Evolutionary conservation across 2,113 vertebrate species (phyloP), one percentile per base, ranked within the genome.

Genomic region (Calyptomena viridis): DNA sequence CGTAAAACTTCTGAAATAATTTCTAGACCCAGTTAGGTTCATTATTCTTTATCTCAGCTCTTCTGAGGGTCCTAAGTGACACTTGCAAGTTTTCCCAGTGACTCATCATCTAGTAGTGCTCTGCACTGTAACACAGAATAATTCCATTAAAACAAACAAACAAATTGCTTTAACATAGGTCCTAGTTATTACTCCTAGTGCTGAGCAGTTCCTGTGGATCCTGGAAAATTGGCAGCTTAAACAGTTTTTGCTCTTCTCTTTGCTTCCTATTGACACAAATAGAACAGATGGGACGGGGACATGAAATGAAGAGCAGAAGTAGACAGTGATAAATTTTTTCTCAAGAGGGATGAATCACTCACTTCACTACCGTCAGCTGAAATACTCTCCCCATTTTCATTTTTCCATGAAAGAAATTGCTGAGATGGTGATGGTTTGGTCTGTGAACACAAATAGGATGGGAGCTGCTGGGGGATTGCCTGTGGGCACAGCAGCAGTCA

Each of bases 271-370:
- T 91, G 94, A 94, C 88, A 93, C 69, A 91, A 35, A 73, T 62
- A 83, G 85, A 94, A 94, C 89, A 94, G 82, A 96, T 93, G 92
- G 95, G 78, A 94, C 87, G 82, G 94, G 74, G 83, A 80, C 58
- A 20, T 53, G 64, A 86, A 95, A 95, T 46, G 60, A 90, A 92
- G 92, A 94, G 75, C 84, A 95, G 90, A 89, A 95, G 87, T 33
- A 92, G 89, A 96, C 73, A 84, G 79, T 76, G 85, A 93, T 89
- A 75, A 68, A 12, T 92, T 88, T 90, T 95, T 85, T 75, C 92
- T 92, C 60, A 39, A 35, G 92, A 94, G 89, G 69, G 58, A 92
- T 96, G 86, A 96, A 94, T 95, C 95, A 94, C 79, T 94, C 85
- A 60, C 40, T 92, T 72, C 53, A 78, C 68, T 90, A 78, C 52